A percentile compares a stretch with the other conserved stretches of the same genome.
Evolutionary conservation across 1,140 invertebrate genomes (phyloP).

Genomic region (Drosophila serrata): DNA sequence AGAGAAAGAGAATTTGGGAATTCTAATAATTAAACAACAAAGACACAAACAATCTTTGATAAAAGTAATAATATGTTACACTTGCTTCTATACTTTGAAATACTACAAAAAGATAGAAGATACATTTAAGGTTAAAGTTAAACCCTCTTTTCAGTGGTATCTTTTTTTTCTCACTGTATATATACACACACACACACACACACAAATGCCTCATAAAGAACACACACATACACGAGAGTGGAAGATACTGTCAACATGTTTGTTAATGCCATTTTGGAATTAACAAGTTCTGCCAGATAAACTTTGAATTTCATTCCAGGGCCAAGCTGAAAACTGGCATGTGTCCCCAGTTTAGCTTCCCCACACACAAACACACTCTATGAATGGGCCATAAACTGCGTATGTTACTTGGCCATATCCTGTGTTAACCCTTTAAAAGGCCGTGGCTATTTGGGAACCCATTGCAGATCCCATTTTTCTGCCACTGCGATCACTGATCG

Average conservation of each 20-base stretch:
- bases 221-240: conserved; percentile 28
- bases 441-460: not conserved
- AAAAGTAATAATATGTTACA: too few species aligned
- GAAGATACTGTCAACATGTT: conserved; percentile 78
- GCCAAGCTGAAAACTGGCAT: conserved; percentile 31
- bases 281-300: conserved; percentile 81
- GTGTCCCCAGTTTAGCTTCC: conserved; percentile 19
- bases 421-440: conserved; percentile 21
- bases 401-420: conserved; percentile 36
- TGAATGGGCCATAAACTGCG: conserved; percentile 48
- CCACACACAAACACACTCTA: not conserved
- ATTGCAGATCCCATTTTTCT: conserved; percentile 6
- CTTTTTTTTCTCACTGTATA: not conserved
- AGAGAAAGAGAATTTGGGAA: not conserved
- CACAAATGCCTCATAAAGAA: conserved; percentile 42
- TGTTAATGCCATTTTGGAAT: conserved; percentile 79
- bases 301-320: conserved; percentile 79
- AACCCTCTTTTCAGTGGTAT: too few species aligned
- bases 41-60: too few species aligned
- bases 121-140: too few species aligned
- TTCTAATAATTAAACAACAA: not conserved
- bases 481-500: conserved; percentile 42
- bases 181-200: not conserved
- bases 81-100: not conserved
- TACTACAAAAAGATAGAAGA: not conserved